Evolutionary conservation across 1,140 invertebrate species (phyloP).

Genomic region (Caerostris darwini): DNA sequence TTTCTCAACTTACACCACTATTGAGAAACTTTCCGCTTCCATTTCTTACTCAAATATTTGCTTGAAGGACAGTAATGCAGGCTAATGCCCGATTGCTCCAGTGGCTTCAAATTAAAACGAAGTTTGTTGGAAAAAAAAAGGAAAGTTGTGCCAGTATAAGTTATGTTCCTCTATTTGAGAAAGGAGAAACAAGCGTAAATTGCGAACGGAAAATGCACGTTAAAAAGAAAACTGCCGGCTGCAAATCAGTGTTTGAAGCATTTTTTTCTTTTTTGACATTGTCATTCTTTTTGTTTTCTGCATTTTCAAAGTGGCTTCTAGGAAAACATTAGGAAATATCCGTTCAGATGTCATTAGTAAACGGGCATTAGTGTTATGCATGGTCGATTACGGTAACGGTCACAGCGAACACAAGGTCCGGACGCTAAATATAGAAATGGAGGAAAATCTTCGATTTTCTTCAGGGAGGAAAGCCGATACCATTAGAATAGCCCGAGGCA

Average conservation of each 20-base stretch:
- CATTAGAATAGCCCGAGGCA: neutral
- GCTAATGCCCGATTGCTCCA: neutral
- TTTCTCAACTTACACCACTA: neutral
- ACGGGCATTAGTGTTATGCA: slow-evolving; percentile 58
- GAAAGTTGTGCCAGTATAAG: neutral
- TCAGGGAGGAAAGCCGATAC: slow-evolving; percentile 22
- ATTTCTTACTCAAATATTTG: neutral
- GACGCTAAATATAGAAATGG: slow-evolving; percentile 50
- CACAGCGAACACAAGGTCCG: neutral
- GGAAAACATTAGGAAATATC: slow-evolving; percentile 57
- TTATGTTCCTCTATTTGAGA: slow-evolving; percentile 11
- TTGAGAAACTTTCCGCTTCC: neutral
- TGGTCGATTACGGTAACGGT: slow-evolving; percentile 46
- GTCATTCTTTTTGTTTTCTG: neutral
- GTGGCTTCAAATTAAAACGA: slow-evolving; percentile 52
- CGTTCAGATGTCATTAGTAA: slow-evolving; percentile 57
- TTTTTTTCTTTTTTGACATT: slow-evolving; percentile 38
- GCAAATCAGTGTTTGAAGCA: slow-evolving; percentile 20
- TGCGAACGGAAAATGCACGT: neutral
- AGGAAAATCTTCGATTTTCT: slow-evolving; percentile 40
- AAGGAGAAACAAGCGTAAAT: neutral
- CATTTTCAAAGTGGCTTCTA: neutral
- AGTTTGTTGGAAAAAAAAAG: slow-evolving; percentile 40
- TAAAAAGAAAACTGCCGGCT: neutral
- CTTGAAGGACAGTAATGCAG: neutral